These are phyloP conservation scores for Gallinago nigripennis DNA, from an alignment of 2,797 vertebrate species.

Conservation along the genomic window DNA sequence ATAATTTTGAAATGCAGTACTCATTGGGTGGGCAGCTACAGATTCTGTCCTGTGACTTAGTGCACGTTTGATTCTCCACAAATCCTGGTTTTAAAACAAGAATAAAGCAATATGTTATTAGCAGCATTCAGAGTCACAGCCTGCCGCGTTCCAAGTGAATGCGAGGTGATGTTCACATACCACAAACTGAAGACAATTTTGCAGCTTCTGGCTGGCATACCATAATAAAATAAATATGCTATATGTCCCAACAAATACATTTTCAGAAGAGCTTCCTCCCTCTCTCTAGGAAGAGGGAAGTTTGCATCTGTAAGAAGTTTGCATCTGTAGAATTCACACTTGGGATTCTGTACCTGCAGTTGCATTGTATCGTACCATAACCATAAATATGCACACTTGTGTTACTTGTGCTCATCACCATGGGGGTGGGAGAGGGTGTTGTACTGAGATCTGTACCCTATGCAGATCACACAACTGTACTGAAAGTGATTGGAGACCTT, in stretches of 20 bases:
- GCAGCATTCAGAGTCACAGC: background rate
- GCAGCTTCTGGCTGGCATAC: background rate
- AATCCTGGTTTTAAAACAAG: conserved; percentile 48
- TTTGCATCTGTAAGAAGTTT: background rate
- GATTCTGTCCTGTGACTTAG: conserved; percentile 28
- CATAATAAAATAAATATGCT: background rate
- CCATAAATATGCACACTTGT: background rate
- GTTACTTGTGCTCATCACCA: background rate
- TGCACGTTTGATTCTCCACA: conserved; percentile 59
- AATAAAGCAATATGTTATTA: background rate
- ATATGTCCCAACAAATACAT: background rate
- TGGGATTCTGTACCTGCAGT: background rate
- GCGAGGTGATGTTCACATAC: background rate
- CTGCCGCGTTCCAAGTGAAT: background rate
- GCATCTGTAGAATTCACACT: background rate
- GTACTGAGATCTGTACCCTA: background rate
- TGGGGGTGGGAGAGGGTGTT: too few species aligned
- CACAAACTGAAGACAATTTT: background rate
- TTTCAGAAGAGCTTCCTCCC: background rate
- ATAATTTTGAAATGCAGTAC: conserved; percentile 20
- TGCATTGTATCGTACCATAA: background rate
- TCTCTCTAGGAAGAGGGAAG: background rate
- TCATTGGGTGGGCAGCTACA: conserved; percentile 61
- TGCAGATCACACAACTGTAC: background rate
- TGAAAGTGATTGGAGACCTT: background rate